Evolutionary conservation across 2,888 invertebrate genomes (phyloP), one percentile per base, ranked within the genome.

Genomic region (Kryphioiulus occultus): DNA sequence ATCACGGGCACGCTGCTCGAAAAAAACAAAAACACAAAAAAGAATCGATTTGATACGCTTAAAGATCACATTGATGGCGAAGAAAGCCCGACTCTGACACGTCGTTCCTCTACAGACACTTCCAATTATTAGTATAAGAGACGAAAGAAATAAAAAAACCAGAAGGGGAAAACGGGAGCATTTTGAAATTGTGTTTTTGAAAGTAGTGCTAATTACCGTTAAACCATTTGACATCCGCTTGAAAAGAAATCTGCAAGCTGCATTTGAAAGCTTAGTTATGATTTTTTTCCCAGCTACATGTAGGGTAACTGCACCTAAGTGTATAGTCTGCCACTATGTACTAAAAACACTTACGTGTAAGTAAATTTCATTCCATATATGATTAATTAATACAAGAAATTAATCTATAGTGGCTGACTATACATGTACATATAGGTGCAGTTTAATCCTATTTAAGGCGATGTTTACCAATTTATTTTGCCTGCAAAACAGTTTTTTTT

Each of bases 11-110:
- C 59, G 59, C 59, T 59, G 59, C 22, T 59, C 59, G 59, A 59
- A 59, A 47, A 47, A 53, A 53, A 12, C 12, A n/a, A 59, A 22
- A 10, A 59, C 59, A 47, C 15, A 22, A 59, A 59, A 59, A 47
- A 22, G 59, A 59, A 59, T 22, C n/a, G 59, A 59, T 59, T 59
- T 59, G 59, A 59, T 59, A 59, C 59, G 59, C 59, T 59, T 59
- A 59, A 59, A 59, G 59, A 59, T 59, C 59, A 59, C 59, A 59
- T 59, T 59, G 59, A 59, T 59, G 59, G 59, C 59, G 59, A 59
- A 59, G 59, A 59, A 59, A 59, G 59, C 59, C 59, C 59, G 59
- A 59, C 17, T 59, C 59, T 15, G 59, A 59, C 22, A 59, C n/a
- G n/a, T n/a, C 59, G 59, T 59, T 59, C 22, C 59, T 59, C 59